Conservation (phyloP, 2,888 invertebrate genomes). For the Melieria crassipennis region DNA sequence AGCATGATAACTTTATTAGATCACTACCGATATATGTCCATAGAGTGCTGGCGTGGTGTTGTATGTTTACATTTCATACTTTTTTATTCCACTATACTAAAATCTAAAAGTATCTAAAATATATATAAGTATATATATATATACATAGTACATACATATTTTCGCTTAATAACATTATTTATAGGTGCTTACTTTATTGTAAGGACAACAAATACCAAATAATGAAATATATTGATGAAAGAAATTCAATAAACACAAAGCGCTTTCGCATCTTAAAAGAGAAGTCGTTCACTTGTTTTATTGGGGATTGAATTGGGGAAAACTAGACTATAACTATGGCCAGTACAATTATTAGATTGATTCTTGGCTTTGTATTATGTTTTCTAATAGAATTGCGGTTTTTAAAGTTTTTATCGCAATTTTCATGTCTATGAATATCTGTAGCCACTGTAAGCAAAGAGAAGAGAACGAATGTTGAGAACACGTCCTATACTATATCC, state of each 20-base stretch:
- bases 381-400: no score
- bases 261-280: slow-evolving; percentile 27
- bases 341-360: no score
- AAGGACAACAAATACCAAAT: slow-evolving; percentile 22
- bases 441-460: no score
- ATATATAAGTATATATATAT: slow-evolving; percentile 21
- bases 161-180: not conserved
- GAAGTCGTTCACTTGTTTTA: no score
- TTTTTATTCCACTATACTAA: slow-evolving; percentile 31
- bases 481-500: no score
- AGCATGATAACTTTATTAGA: not conserved
- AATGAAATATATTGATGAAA: not conserved
- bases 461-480: no score
- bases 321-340: no score
- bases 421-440: no score
- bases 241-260: slow-evolving; percentile 24
- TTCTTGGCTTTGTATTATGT: no score
- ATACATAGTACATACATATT: slow-evolving; percentile 12
- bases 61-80: slow-evolving; percentile 28
- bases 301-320: no score
- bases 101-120: slow-evolving; percentile 12
- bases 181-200: slow-evolving; percentile 22
- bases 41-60: slow-evolving; percentile 4
- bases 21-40: not conserved
- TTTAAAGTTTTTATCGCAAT: no score